These are phyloP conservation scores for Leptinotarsa juncta DNA, from an alignment of 2,888 invertebrate genomes.

Conservation along the genomic window DNA sequence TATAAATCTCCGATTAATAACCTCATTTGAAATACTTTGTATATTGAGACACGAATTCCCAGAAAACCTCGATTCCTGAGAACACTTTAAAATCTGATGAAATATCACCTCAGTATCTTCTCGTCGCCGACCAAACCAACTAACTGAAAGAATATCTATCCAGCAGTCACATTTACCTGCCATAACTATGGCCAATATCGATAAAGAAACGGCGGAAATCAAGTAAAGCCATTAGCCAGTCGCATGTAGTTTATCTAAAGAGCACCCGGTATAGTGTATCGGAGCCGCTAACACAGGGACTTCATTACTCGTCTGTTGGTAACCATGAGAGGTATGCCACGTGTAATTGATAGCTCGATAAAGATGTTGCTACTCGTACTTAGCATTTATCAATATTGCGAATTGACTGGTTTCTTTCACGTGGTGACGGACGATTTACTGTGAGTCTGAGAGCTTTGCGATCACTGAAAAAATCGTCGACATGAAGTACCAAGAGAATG, in stretches of 20 bases:
- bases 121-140: constrained; percentile 30
- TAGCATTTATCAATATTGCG: constrained; percentile 52
- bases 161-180: constrained; percentile 46
- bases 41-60: neutral
- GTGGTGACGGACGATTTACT: constrained; percentile 32
- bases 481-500: constrained; percentile 12
- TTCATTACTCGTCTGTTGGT: constrained; percentile 57
- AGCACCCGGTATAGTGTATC: constrained; percentile 52
- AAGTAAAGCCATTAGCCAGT: constrained; percentile 57
- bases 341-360: constrained; percentile 62
- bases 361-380: constrained; percentile 62
- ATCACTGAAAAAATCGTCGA: constrained; percentile 16
- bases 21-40: neutral
- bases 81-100: constrained; percentile 18
- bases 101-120: neutral
- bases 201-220: constrained; percentile 55
- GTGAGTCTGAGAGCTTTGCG: constrained; percentile 23
- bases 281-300: constrained; percentile 51
- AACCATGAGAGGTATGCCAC: constrained; percentile 53
- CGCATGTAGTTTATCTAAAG: constrained; percentile 58
- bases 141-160: constrained; percentile 25
- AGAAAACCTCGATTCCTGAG: neutral
- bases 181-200: constrained; percentile 54
- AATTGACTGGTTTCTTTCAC: constrained; percentile 41
- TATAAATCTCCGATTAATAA: too few relatives aligned